Percentiles rank a stretch among this genome's conserved stretches.
Evolutionary conservation across 1,140 invertebrate genomes (phyloP).

Genomic region (Monomorium pharaonis): DNA sequence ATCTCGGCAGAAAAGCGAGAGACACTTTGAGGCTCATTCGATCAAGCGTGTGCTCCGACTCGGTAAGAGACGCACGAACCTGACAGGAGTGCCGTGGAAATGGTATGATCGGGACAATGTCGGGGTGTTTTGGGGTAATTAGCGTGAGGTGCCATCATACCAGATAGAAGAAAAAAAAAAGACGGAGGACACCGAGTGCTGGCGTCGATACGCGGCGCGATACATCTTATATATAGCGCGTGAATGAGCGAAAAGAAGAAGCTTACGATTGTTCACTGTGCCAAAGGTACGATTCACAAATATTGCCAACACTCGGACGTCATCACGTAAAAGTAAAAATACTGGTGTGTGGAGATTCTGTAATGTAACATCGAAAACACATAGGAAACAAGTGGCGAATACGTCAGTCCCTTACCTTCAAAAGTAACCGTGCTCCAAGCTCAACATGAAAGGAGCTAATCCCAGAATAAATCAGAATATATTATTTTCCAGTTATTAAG

Average conservation of each 20-base stretch:
- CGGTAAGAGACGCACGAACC: slow-evolving; percentile 69
- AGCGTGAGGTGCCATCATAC: slow-evolving; percentile 86
- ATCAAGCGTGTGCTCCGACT: slow-evolving; percentile 58
- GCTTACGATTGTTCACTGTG: slow-evolving; percentile 23
- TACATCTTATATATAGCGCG: background rate
- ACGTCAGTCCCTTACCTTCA: slow-evolving; percentile 86
- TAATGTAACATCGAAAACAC: slow-evolving; percentile 85
- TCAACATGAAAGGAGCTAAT: slow-evolving; percentile 86
- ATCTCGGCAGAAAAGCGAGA: slow-evolving; percentile 53
- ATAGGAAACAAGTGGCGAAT: slow-evolving; percentile 85
- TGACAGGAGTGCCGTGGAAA: slow-evolving; percentile 70
- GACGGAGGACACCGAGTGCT: slow-evolving; percentile 79
- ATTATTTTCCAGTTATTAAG: slow-evolving; percentile 85
- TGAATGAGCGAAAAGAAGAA: slow-evolving; percentile 17
- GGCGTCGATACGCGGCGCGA: slow-evolving; percentile 66
- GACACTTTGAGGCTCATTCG: slow-evolving; percentile 46
- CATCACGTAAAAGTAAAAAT: slow-evolving; percentile 79
- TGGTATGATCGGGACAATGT: slow-evolving; percentile 66
- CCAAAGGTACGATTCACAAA: background rate
- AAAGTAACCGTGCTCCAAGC: slow-evolving; percentile 86
- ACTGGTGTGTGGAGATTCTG: slow-evolving; percentile 81
- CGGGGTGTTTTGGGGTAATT: slow-evolving; percentile 61
- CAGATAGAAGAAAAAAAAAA: slow-evolving; percentile 81
- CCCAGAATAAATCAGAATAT: slow-evolving; percentile 86
- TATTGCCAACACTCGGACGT: slow-evolving; percentile 79